Evolutionary conservation across 2,888 invertebrate species (phyloP), one percentile per base, ranked within the genome.

Genomic region (Eupithecia tripunctaria): DNA sequence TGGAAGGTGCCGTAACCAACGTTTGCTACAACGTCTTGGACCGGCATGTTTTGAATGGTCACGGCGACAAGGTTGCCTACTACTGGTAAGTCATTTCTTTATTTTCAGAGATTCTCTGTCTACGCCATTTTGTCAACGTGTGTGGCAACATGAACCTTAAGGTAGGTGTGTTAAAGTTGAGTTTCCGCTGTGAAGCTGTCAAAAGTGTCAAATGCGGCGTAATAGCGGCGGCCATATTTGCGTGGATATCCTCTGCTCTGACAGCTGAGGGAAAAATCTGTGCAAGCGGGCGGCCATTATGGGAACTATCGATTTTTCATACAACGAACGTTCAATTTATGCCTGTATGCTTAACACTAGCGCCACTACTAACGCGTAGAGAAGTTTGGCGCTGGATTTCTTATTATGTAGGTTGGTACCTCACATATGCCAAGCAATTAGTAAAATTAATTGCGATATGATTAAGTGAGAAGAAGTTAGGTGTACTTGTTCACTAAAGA

Each of bases 11-110:
- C 6, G 96, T 97, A 51, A 99, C 99, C 59, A 99, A 99, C 90
- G 96, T 99, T 78, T 98, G 98, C 88, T 99, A 98, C 93, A 99
- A 99, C 94, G 95, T 98, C 68, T 94, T 99, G 81, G 99, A 99
- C 92, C 96, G 98, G 78, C 98, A 98, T 90, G 96, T 99, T 70
- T 96, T 97, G 84, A 97, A 96, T 81, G 99, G 99, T 21, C 93
- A 97, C 77, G 99, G 98, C 38, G 98, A 99, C 83, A 98, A 97
- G 89, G 95, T 99, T 78, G 99, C 99, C 27, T 99, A 97, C 93
- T 98, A 98, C 89, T 99, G 99, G 99, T 99, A 94, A 96, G 97
- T 83, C 72, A 10, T 66, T 81, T 68, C 74, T 77, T 80, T 71
- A 68, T 67, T 81, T 81, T 75, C 75, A 80, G 81, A 89, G n/a